These are phyloP conservation scores for Hirtodrosophila alboralis DNA, from an alignment of 2,888 invertebrate species.

Conservation along the genomic window DNA sequence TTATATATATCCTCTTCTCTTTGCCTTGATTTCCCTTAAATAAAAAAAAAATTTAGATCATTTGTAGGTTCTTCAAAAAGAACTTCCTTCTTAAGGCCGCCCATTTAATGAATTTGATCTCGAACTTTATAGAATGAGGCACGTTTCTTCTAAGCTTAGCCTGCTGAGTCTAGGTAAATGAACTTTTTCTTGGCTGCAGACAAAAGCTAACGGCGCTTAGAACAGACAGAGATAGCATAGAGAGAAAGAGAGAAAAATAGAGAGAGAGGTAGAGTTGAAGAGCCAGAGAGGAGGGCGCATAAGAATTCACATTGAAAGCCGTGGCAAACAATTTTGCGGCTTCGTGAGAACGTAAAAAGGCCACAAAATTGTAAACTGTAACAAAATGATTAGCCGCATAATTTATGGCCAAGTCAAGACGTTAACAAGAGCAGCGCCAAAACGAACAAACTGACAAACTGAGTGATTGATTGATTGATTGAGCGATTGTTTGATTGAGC, in stretches of 20 bases:
- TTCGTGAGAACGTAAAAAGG: slow-evolving; percentile 65
- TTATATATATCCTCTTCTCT: background rate
- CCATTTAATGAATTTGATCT: slow-evolving; percentile 69
- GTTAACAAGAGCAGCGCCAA: slow-evolving; percentile 45
- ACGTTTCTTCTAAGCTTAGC: slow-evolving; percentile 48
- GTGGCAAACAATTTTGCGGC: slow-evolving; percentile 62
- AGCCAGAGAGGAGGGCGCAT: slow-evolving; percentile 7
- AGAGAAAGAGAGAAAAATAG: background rate
- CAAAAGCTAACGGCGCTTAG: slow-evolving; percentile 71
- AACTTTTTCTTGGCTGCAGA: slow-evolving; percentile 58
- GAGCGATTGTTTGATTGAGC: slow-evolving; percentile 40
- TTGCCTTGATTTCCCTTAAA: no score
- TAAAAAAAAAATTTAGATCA: slow-evolving; percentile 26
- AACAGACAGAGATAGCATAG: slow-evolving; percentile 17
- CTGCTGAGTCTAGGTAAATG: slow-evolving; percentile 65
- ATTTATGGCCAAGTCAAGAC: slow-evolving; percentile 65
- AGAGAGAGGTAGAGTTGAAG: background rate
- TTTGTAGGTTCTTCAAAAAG: slow-evolving; percentile 2
- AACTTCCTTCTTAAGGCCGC: slow-evolving; percentile 43
- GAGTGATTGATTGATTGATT: slow-evolving; percentile 48
- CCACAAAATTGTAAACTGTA: slow-evolving; percentile 63
- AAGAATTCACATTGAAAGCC: slow-evolving; percentile 11
- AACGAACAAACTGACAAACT: slow-evolving; percentile 9
- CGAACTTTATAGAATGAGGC: slow-evolving; percentile 45
- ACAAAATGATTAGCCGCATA: slow-evolving; percentile 72